Conservation (phyloP, 2,797 vertebrate genomes). For the Sternarchorhynchus goeldii region DNA sequence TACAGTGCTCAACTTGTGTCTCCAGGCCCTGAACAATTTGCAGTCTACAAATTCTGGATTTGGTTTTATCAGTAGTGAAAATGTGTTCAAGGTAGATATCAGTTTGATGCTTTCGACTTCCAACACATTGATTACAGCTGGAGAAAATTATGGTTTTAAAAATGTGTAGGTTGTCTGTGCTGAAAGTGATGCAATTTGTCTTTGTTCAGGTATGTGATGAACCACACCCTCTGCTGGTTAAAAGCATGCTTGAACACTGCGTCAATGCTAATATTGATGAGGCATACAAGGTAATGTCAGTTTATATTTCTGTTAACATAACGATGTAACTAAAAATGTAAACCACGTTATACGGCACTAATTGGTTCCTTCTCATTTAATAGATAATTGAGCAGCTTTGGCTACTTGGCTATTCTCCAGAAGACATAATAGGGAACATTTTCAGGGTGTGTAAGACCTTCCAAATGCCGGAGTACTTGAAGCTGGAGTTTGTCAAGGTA, state of each 20-base stretch:
- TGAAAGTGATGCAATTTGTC: background rate
- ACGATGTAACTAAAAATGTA: background rate
- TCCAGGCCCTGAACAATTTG: constrained; percentile 92
- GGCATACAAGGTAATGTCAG: constrained; percentile 84
- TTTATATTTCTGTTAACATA: background rate
- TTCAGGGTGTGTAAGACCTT: constrained; percentile 98
- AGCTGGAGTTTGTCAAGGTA: constrained; percentile 98
- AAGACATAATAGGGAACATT: constrained; percentile 96
- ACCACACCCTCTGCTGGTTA: constrained; percentile 94
- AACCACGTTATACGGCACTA: background rate
- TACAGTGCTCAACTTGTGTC: background rate
- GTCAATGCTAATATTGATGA: constrained; percentile 84
- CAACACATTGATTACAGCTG: background rate
- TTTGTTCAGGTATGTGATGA: constrained; percentile 88
- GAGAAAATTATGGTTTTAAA: background rate
- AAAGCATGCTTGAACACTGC: constrained; percentile 94
- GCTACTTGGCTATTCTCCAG: constrained; percentile 93
- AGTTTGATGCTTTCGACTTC: background rate
- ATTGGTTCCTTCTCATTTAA: background rate
- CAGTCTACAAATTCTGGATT: constrained; percentile 96
- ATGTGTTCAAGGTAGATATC: constrained; percentile 88
- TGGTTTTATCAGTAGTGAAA: constrained; percentile 93
- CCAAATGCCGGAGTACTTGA: constrained; percentile 94
- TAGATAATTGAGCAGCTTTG: constrained; percentile 93
- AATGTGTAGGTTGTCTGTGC: background rate